Percentiles rank a stretch among this genome's conserved stretches.
These are phyloP conservation scores for Zoanthus solanderi DNA, from an alignment of 92 coral and sea anemone genomes.

Conservation along the genomic window DNA sequence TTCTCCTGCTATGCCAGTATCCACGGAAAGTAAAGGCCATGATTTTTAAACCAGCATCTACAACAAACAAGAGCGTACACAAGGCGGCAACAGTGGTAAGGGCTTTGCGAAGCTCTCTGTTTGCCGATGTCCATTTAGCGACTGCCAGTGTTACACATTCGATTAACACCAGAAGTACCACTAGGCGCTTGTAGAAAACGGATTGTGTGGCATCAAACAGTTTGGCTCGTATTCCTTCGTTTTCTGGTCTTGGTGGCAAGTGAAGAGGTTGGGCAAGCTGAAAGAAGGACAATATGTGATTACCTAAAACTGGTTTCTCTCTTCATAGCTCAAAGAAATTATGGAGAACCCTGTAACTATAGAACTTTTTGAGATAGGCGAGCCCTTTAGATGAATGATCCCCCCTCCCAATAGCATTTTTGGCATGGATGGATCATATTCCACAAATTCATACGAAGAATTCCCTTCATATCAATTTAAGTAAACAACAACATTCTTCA, in stretches of 20 bases:
- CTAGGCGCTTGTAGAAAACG: conserved; percentile 77
- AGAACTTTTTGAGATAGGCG: too few relatives aligned
- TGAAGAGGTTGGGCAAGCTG: conserved; percentile 98
- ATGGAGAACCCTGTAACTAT: too few relatives aligned
- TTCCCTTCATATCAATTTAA: too few relatives aligned
- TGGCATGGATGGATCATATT: too few relatives aligned
- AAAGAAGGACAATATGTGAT: not conserved
- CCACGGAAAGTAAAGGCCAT: conserved; percentile 91
- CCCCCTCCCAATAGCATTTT: too few relatives aligned
- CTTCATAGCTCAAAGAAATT: too few relatives aligned
- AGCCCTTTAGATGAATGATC: too few relatives aligned
- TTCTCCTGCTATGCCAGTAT: conserved; percentile 98
- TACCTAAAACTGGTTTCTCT: not conserved
- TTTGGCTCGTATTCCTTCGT: conserved; percentile 76
- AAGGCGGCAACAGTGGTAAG: conserved; percentile 84
- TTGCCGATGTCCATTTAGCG: conserved; percentile 87
- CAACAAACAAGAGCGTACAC: conserved; percentile 85
- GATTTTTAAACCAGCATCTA: conserved; percentile 83
- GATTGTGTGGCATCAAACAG: conserved; percentile 92
- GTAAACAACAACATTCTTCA: too few relatives aligned
- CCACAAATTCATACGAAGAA: too few relatives aligned
- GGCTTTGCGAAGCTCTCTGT: conserved; percentile 58
- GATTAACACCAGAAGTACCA: conserved; percentile 77
- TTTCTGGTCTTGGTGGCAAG: conserved; percentile 95
- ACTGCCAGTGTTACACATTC: conserved; percentile 89